Evolutionary conservation across 2,888 invertebrate species (phyloP).

Genomic region (Drosophila falleni): DNA sequence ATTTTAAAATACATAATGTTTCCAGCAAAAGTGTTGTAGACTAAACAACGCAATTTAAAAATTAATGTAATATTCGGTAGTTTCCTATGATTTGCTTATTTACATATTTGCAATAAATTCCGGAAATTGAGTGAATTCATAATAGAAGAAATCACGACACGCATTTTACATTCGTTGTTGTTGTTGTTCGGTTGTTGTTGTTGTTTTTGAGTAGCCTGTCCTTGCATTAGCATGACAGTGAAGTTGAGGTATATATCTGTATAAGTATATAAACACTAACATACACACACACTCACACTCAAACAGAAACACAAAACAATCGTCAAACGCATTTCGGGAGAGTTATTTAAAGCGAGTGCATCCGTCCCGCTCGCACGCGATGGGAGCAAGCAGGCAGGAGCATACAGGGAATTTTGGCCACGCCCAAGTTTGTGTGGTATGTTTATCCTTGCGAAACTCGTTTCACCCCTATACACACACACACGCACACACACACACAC

Average conservation of each 20-base stretch:
- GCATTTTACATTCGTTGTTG: neutral
- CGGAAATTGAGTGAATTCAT: slow-evolving; percentile 9
- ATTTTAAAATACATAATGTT: neutral
- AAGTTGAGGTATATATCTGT: slow-evolving; percentile 21
- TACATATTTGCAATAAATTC: slow-evolving; percentile 8
- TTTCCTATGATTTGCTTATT: neutral
- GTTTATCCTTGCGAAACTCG: slow-evolving; percentile 49
- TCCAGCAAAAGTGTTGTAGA: neutral
- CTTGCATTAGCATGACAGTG: slow-evolving; percentile 32
- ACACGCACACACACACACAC: slow-evolving; percentile 1
- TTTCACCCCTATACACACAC: slow-evolving; percentile 55
- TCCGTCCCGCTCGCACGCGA: slow-evolving; percentile 41
- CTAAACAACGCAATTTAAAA: too few relatives aligned
- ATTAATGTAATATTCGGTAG: neutral
- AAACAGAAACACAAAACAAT: slow-evolving; percentile 35
- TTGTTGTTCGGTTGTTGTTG: neutral
- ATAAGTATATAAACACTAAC: slow-evolving; percentile 1
- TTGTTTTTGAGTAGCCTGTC: slow-evolving; percentile 23
- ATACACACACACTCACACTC: neutral
- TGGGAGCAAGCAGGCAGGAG: slow-evolving; percentile 16
- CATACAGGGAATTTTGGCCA: slow-evolving; percentile 51
- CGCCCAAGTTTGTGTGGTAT: slow-evolving; percentile 52
- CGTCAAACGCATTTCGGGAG: slow-evolving; percentile 59
- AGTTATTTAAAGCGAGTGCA: slow-evolving; percentile 48
- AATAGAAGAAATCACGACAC: slow-evolving; percentile 32